Base-by-base conservation (phyloP, 2,888 invertebrate genomes). In the Limnephilus auricula region DNA sequence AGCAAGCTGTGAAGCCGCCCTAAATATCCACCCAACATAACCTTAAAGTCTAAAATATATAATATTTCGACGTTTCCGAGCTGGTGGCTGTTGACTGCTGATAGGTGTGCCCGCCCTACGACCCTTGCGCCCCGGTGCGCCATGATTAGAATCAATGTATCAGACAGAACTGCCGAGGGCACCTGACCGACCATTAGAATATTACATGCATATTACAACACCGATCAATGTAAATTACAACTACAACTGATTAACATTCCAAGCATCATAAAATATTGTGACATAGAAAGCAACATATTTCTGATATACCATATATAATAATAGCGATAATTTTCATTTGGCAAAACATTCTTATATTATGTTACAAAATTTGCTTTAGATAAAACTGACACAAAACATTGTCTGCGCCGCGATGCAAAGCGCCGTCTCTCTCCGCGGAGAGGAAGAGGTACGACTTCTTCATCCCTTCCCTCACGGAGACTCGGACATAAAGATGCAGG, bases 231-330 rank as follows among this genome's bases (percentile, higher is more conserved):
- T 86, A 92, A 90, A 92, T 92, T 93, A 91, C 92, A 92, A 92
- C 91, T 92, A 93, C 92, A 93, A 92, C 93, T 91, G 92, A 92
- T 89, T 93, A 93, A 93, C 93, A 93, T 93, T 93, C 92, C 92
- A 93, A 93, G 93, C 93, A 87, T 92, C 92, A 92, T 92, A 93
- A 93, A 93, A 93, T 92, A 93, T 92, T 90, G 91, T 92, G 93
- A 93, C 93, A 93, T 93, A 93, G 92, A 93, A 93, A 93, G 93
- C 93, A 92, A 92, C 93, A 89, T 92, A 92, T 90, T 92, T 92
- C 79, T 88, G 90, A 92, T 92, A 92, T 92, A 91, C 92, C 91
- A 92, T 93, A 88, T 83, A 90, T 90, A 90, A 92, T 93, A 93
- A 93, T 93, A 93, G 93, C 93, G 90, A 93, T 93, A 92, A 93